Base-by-base conservation (phyloP, 1,140 invertebrate genomes). In the Trachymyrmex cornetzi region DNA sequence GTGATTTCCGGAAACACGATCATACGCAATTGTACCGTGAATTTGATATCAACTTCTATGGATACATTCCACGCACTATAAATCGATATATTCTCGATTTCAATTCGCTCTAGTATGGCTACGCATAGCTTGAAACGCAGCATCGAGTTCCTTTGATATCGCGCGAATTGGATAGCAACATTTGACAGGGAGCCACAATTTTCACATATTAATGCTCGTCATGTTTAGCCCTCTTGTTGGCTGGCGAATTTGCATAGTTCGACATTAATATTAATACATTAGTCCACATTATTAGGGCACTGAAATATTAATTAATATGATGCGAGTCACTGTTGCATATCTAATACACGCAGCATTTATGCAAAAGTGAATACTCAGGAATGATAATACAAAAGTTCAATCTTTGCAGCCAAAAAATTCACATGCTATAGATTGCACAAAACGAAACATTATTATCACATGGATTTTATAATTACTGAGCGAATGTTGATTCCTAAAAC, bases 11-110 rank as follows among this genome's bases (percentile, higher is more conserved):
- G 80, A 84, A 84, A 84, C 5, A 75, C 55, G 80, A 84, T 84
- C 80, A 63, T 14, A 75, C 69, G 67, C 80, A 82, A 82, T 82
- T 38, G 55, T 19, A 50, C 27, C 80, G 38, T 75, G 55, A 84
- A 84, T 75, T 84, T 27, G 80, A 84, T 84, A 84, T 84, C 69
- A 74, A 84, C 69, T 84, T 75, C 80, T 74, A 82, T n/a, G 67
- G 80, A 75, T 50, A 81, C 77, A 71, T 81, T 38, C 55, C 69
- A 55, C 55, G 19, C 27, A 74, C 38, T 50, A 61, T 75, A 82
- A 74, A 82, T 61, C 80, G 67, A 82, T 44, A 55, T 84, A 72
- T 84, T 55, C 80, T 84, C 55, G 27, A 84, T 84, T 84, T 84
- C 80, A 84, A 84, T 84, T 84, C 69, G 69, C 55, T 24, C 14